These are phyloP conservation scores for Eudyptes chrysolophus DNA, from an alignment of 2,113 vertebrate species.

Conservation along the genomic window DNA sequence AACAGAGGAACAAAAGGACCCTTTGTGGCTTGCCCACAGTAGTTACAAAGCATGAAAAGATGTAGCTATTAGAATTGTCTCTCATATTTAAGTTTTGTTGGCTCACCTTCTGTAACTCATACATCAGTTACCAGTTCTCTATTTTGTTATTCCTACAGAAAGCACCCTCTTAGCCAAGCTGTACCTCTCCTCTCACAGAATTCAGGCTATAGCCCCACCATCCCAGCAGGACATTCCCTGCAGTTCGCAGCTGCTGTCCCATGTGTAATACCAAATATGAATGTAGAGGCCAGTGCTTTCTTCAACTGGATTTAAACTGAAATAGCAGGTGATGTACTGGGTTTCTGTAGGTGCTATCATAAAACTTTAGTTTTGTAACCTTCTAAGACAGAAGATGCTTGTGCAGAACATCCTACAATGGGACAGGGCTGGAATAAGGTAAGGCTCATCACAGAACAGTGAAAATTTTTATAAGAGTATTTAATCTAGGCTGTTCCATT, in stretches of 20 bases:
- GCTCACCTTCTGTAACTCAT: neutral
- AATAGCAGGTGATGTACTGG: neutral
- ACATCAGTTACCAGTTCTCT: neutral
- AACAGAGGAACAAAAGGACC: neutral
- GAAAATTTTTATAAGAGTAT: neutral
- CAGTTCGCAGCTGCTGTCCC: neutral
- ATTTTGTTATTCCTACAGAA: neutral
- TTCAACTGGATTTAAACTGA: neutral
- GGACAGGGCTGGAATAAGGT: neutral
- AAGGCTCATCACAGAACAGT: neutral
- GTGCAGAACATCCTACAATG: neutral
- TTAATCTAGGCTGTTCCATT: neutral
- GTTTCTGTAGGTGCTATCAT: neutral
- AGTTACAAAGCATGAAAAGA: neutral
- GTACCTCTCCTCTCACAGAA: neutral
- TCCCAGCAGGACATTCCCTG: neutral
- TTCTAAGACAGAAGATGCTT: neutral
- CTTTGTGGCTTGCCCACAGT: too few relatives aligned
- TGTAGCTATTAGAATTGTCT: neutral
- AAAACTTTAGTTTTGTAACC: neutral
- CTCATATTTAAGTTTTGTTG: neutral
- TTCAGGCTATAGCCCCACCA: neutral
- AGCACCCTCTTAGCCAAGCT: neutral
- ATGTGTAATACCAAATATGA: neutral
- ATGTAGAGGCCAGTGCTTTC: neutral